A percentile compares a stretch with the other conserved stretches of the same genome.
Evolutionary conservation across 2,797 vertebrate genomes (phyloP).

Genomic region (Labeo calbasu): DNA sequence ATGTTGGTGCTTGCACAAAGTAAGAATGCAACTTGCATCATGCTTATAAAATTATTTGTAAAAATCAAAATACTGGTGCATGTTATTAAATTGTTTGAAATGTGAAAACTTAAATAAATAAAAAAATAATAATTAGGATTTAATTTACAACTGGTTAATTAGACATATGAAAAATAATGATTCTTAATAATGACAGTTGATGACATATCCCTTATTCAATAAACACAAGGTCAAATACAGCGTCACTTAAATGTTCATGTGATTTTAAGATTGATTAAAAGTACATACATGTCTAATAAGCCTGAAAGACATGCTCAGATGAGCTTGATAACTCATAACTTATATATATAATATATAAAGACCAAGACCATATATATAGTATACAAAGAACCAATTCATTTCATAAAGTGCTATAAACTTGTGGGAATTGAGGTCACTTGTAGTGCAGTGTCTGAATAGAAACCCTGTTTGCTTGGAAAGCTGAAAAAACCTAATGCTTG

Average conservation of each 20-base stretch:
- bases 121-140: no score
- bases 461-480: slow-evolving; percentile 29
- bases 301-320: background rate
- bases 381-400: background rate
- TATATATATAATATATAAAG: background rate
- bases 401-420: background rate
- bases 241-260: no score
- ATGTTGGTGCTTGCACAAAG: background rate
- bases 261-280: background rate
- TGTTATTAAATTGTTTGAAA: no score
- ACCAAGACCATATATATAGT: background rate
- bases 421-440: slow-evolving; percentile 33
- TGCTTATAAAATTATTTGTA: background rate
- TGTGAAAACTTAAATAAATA: no score
- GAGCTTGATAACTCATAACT: background rate
- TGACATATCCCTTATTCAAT: no score
- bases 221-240: background rate
- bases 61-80: background rate
- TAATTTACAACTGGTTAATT: background rate
- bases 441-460: slow-evolving; percentile 12
- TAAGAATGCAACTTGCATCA: background rate
- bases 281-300: background rate
- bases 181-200: no score
- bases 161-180: background rate
- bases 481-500: slow-evolving; percentile 31